Evolutionary conservation across 64 coral and sea anemone genomes (phyloP).

Genomic region (Actinia tenebrosa): DNA sequence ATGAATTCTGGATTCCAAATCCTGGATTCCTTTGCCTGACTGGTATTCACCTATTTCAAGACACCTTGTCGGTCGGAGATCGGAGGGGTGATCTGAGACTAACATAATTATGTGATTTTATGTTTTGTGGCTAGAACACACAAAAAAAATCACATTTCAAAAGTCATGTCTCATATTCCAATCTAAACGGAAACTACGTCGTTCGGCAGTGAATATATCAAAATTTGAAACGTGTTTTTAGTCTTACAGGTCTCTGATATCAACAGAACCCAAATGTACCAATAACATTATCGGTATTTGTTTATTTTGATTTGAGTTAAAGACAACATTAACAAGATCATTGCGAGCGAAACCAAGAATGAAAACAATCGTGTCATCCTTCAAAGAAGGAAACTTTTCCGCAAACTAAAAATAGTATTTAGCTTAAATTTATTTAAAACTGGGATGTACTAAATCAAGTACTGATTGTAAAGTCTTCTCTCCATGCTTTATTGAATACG

Average conservation of each 20-base stretch:
- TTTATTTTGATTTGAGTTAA: background rate
- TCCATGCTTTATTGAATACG: background rate
- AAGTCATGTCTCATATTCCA: no score
- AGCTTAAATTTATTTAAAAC: background rate
- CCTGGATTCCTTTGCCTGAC: no score
- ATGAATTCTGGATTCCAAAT: no score
- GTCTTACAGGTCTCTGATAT: background rate
- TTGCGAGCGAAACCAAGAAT: slow-evolving; percentile 6
- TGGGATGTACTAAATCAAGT: background rate
- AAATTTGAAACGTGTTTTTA: no score
- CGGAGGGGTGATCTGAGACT: background rate
- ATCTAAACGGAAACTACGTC: no score
- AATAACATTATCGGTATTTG: background rate
- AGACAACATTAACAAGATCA: background rate
- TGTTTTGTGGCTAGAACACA: no score
- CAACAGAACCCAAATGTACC: background rate
- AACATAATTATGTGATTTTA: no score
- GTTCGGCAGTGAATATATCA: no score
- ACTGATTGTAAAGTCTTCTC: background rate
- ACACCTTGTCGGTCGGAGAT: no score
- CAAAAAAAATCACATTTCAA: no score
- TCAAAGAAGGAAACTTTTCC: background rate
- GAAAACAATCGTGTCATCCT: slow-evolving; percentile 19
- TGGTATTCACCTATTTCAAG: no score
- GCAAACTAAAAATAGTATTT: background rate